A percentile compares a stretch with the other conserved stretches of the same genome.
phyloP scores from a whole-genome alignment of 2,113 vertebrate genomes.

The Dermatemys mawii region DNA sequence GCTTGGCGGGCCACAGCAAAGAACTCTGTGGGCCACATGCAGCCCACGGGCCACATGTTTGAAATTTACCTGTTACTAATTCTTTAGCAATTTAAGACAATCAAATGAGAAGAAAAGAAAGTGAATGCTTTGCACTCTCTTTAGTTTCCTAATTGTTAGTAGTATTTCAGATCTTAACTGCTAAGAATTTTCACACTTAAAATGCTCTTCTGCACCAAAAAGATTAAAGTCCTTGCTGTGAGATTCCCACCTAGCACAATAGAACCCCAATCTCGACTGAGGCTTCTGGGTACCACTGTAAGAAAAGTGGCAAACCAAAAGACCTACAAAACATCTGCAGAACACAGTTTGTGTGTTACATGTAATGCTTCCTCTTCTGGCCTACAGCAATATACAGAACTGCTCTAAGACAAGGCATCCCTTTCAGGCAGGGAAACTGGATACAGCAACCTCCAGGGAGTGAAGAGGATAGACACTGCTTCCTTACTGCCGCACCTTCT shows the following conservation, averaged over 20 bases:
- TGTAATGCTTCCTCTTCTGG: background rate
- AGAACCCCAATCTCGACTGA: background rate
- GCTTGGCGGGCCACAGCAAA: too few relatives aligned
- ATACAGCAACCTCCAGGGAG: background rate
- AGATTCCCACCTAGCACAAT: background rate
- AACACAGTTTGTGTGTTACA: background rate
- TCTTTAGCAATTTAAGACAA: background rate
- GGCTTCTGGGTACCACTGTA: background rate
- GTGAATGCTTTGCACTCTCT: background rate
- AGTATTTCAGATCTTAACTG: background rate
- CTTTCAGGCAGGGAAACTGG: background rate
- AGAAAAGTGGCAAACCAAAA: background rate
- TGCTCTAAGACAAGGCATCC: background rate
- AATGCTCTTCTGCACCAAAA: background rate
- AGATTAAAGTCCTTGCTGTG: background rate
- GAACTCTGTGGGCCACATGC: too few relatives aligned
- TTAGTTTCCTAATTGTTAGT: background rate
- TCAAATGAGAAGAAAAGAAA: background rate
- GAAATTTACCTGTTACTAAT: too few relatives aligned
- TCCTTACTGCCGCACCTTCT: background rate
- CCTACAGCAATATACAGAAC: background rate
- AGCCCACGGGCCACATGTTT: too few relatives aligned
- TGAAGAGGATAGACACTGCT: background rate
- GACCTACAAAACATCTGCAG: background rate
- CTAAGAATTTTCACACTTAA: background rate